A percentile compares a stretch with the other conserved stretches of the same genome.
Conservation (phyloP, 2,797 vertebrate genomes). For the Smutsia temminckii region DNA sequence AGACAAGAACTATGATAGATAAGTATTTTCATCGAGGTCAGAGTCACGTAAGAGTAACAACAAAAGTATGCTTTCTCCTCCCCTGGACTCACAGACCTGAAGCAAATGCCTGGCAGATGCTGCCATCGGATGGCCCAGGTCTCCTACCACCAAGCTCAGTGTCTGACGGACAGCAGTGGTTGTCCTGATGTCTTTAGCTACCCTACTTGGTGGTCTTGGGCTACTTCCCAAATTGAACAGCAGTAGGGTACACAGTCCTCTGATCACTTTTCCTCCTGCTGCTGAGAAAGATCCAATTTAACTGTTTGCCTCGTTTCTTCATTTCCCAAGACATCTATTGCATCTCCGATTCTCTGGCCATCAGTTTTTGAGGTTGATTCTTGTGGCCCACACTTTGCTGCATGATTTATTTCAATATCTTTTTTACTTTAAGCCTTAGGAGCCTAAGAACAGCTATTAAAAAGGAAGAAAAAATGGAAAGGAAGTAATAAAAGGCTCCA, state of each 20-base stretch:
- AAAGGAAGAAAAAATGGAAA: not conserved
- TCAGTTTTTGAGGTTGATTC: not conserved
- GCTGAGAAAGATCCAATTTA: not conserved
- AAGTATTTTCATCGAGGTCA: not conserved
- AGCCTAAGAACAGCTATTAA: not conserved
- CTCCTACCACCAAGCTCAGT: not conserved
- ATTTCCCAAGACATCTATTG: not conserved
- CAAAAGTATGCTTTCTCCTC: not conserved
- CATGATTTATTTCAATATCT: not conserved
- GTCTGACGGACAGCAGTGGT: not conserved
- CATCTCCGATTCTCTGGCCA: not conserved
- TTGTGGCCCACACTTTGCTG: not conserved
- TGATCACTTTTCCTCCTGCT: not conserved
- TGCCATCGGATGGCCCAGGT: not conserved
- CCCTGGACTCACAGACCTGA: not conserved
- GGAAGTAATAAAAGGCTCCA: not conserved
- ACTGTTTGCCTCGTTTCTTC: not conserved
- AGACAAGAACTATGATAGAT: not conserved
- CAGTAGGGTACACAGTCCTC: not conserved
- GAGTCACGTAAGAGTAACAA: not conserved
- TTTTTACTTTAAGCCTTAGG: not conserved
- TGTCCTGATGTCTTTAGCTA: not conserved
- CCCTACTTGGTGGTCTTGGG: not conserved
- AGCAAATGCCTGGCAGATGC: not conserved
- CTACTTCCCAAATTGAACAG: not conserved